Percentiles rank a stretch among this genome's conserved stretches.
Conservation (phyloP, 2,113 vertebrate species). For the Eupsittula cactorum region DNA sequence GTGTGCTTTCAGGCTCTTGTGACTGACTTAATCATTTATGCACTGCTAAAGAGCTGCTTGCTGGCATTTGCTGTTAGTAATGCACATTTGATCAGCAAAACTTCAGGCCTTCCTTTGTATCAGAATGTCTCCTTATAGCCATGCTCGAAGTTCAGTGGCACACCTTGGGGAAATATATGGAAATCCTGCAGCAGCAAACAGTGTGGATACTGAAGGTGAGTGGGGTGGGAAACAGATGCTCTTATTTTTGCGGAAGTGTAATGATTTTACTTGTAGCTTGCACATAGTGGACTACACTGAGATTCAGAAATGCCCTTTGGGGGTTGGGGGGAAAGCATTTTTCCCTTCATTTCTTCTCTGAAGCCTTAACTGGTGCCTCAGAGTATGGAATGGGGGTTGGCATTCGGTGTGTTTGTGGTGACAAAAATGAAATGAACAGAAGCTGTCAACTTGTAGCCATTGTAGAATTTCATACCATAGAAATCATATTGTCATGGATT, state of each 20-base stretch:
- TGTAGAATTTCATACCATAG: background rate
- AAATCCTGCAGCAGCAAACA: background rate
- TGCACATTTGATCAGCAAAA: background rate
- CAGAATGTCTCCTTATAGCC: background rate
- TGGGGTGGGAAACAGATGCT: background rate
- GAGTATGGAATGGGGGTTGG: background rate
- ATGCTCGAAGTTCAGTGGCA: background rate
- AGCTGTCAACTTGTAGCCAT: background rate
- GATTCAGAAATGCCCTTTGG: background rate
- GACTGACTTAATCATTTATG: background rate
- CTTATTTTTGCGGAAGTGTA: background rate
- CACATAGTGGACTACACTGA: background rate
- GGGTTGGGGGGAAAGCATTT: fast-evolving
- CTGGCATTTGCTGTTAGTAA: background rate
- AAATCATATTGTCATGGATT: background rate
- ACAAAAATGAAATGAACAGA: background rate
- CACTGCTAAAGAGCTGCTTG: background rate
- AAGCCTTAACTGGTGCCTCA: background rate
- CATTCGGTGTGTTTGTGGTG: background rate
- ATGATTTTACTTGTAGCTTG: background rate
- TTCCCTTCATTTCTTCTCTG: background rate
- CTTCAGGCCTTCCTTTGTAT: background rate
- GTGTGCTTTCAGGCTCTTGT: background rate
- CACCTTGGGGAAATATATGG: background rate
- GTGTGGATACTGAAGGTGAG: background rate